These are phyloP conservation scores for Spermophilus dauricus DNA, from an alignment of 2,113 vertebrate species.

Conservation along the genomic window DNA sequence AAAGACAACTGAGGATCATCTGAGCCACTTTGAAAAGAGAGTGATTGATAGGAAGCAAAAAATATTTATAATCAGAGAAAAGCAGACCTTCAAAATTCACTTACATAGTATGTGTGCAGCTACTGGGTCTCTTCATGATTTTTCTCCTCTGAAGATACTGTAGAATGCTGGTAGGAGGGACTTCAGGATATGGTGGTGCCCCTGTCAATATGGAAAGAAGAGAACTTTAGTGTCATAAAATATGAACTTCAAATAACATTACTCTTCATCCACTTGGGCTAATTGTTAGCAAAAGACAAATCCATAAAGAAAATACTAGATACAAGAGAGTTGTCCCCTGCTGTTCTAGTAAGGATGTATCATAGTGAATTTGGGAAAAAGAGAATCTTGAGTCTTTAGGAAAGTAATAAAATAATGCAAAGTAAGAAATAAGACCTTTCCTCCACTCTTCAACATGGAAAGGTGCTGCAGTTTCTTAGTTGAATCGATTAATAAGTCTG, in stretches of 20 bases:
- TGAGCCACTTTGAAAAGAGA: not conserved
- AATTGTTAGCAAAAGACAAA: not conserved
- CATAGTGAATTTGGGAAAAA: not conserved
- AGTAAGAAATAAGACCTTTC: not conserved
- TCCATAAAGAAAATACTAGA: not conserved
- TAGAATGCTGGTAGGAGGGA: conserved; percentile 92
- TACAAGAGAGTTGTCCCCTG: not conserved
- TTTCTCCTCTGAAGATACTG: conserved; percentile 93
- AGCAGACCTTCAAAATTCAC: conserved; percentile 52
- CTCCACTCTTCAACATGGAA: not conserved
- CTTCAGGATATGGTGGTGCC: conserved; percentile 95
- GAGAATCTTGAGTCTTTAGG: not conserved
- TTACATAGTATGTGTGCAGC: conserved; percentile 93
- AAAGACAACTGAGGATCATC: not conserved
- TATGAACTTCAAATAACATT: not conserved
- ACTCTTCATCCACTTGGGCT: not conserved
- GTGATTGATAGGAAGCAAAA: not conserved
- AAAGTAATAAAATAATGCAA: conserved; percentile 34
- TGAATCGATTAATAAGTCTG: not conserved
- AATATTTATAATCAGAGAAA: not conserved
- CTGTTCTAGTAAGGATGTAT: not conserved
- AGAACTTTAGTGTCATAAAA: not conserved
- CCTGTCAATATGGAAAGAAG: conserved; percentile 86
- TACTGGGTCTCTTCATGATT: conserved; percentile 92
- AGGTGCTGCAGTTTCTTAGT: not conserved